Evolutionary conservation across 2,888 invertebrate genomes (phyloP).

Genomic region (Zhuqinia jingwanae): DNA sequence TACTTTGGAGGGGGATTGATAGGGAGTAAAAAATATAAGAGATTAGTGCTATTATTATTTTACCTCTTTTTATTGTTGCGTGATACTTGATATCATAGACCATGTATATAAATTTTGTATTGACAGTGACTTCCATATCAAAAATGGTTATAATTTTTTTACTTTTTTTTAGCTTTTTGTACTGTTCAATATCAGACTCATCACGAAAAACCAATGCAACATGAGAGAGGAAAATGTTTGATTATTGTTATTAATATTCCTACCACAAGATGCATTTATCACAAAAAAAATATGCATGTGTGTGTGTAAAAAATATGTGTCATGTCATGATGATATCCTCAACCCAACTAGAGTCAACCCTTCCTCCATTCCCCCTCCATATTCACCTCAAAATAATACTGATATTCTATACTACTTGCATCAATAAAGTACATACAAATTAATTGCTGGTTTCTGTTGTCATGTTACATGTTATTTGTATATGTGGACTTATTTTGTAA

Average conservation of each 20-base stretch:
- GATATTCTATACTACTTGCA: constrained; percentile 30
- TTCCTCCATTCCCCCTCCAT: constrained; percentile 19
- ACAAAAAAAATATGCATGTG: no score
- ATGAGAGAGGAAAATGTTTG: no score
- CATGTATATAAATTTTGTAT: constrained; percentile 13
- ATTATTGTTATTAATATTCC: background rate
- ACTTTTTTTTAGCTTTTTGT: no score
- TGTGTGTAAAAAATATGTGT: constrained; percentile 33
- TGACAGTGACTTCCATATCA: background rate
- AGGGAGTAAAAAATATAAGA: constrained; percentile 27
- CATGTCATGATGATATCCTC: background rate
- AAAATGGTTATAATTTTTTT: no score
- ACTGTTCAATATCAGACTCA: constrained; percentile 21
- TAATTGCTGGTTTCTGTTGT: background rate
- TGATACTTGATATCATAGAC: constrained; percentile 25
- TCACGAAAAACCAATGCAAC: constrained; percentile 6
- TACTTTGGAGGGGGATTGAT: no score
- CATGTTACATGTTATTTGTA: background rate
- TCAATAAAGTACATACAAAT: background rate
- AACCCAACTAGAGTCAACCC: constrained; percentile 22
- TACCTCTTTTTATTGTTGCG: no score
- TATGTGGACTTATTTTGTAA: constrained; percentile 31
- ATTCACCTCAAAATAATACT: constrained; percentile 26
- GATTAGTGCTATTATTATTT: constrained; percentile 25
- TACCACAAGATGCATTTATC: no score